phyloP scores from a whole-genome alignment of 1,140 invertebrate genomes.

The Dinothrombium tinctorium region DNA sequence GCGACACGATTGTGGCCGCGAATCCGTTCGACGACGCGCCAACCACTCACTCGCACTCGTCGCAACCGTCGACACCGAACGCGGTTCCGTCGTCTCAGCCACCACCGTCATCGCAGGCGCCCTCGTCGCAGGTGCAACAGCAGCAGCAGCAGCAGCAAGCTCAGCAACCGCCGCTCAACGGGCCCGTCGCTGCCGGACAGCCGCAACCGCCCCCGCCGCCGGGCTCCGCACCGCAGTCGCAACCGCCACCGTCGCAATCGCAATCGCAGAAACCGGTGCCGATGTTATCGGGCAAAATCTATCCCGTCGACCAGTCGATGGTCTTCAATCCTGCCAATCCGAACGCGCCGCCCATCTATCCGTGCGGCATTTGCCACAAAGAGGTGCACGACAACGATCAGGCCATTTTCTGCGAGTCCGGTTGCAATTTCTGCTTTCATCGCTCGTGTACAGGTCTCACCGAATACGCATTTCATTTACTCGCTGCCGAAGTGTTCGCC shows the following conservation, averaged over 20 bases:
- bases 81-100: slow-evolving; percentile 21
- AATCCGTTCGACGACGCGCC: slow-evolving; percentile 88
- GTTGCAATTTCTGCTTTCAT: slow-evolving; percentile 98
- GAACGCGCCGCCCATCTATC: slow-evolving; percentile 88
- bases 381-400: slow-evolving; percentile 98
- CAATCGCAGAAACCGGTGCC: slow-evolving; percentile 16
- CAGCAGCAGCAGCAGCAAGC: slow-evolving; percentile 18
- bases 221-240: neutral
- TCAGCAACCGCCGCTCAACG: slow-evolving; percentile 12
- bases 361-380: slow-evolving; percentile 85
- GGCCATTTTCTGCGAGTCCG: slow-evolving; percentile 89
- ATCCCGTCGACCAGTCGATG: slow-evolving; percentile 86
- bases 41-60: no score
- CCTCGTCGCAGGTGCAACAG: slow-evolving; percentile 19
- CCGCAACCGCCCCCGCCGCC: neutral
- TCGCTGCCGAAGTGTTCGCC: slow-evolving; percentile 82
- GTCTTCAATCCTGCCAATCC: slow-evolving; percentile 96
- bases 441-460: slow-evolving; percentile 73
- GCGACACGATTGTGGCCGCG: slow-evolving; percentile 74
- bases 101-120: slow-evolving; percentile 4
- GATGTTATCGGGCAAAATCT: slow-evolving; percentile 27
- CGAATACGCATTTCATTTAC: slow-evolving; percentile 70
- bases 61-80: no score
- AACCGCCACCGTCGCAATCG: slow-evolving; percentile 8
- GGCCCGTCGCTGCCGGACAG: slow-evolving; percentile 18